These are phyloP conservation scores for Saxidomus purpurata DNA, from an alignment of 1,140 invertebrate species.

Conservation along the genomic window DNA sequence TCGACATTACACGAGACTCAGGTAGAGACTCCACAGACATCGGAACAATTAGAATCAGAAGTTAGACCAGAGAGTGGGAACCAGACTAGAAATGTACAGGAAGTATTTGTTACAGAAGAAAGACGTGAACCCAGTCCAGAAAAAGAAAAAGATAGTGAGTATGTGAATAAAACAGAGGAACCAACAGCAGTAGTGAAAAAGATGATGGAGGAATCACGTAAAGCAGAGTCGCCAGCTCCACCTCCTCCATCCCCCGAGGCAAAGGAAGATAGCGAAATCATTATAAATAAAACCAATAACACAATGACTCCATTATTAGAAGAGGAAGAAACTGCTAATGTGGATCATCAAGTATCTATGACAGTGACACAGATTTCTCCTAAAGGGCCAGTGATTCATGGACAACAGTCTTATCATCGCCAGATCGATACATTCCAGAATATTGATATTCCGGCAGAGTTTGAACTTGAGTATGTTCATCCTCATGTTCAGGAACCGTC, in stretches of 20 bases:
- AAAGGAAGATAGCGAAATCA: constrained; percentile 69
- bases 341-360: constrained; percentile 36
- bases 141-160: constrained; percentile 27
- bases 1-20: constrained; percentile 37
- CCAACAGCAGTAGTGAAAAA: constrained; percentile 36
- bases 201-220: constrained; percentile 64
- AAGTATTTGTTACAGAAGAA: neutral
- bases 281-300: constrained; percentile 25
- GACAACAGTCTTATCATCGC: constrained; percentile 29
- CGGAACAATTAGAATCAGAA: too few relatives aligned
- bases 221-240: constrained; percentile 76
- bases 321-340: constrained; percentile 58
- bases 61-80: neutral
- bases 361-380: constrained; percentile 55
- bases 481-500: constrained; percentile 17
- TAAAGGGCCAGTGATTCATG: neutral
- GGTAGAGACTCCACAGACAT: neutral
- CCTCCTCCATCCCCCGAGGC: constrained; percentile 81
- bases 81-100: constrained; percentile 9
- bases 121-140: constrained; percentile 12
- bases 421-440: constrained; percentile 75
- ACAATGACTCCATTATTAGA: constrained; percentile 76
- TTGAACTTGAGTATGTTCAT: neutral
- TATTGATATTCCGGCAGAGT: constrained; percentile 72
- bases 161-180: constrained; percentile 50